phyloP scores from a whole-genome alignment of 1,140 invertebrate species.

The Planococcus citri region DNA sequence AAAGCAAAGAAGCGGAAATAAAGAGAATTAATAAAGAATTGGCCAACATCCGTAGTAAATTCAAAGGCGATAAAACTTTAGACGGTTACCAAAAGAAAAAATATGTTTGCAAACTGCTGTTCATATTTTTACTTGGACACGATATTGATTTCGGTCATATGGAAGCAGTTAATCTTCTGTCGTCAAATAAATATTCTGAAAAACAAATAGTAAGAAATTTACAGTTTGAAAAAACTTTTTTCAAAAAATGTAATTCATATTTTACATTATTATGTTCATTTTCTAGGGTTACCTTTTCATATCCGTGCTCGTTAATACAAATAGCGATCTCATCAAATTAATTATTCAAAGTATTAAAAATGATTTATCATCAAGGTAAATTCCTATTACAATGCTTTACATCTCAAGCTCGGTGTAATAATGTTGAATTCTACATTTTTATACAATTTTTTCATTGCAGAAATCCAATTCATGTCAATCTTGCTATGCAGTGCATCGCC shows the following conservation, averaged over 20 bases:
- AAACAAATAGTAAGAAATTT: conserved; percentile 92
- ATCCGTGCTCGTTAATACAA: conserved; percentile 97
- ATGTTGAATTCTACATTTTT: neutral
- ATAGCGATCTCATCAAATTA: conserved; percentile 96
- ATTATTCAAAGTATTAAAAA: conserved; percentile 99
- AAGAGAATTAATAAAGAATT: conserved; percentile 99
- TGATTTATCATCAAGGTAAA: conserved; percentile 69
- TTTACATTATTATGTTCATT: conserved; percentile 22
- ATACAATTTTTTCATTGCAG: conserved; percentile 36
- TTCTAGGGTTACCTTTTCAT: conserved; percentile 96
- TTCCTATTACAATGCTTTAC: neutral
- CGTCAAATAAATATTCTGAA: conserved; percentile 99
- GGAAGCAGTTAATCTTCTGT: conserved; percentile 99
- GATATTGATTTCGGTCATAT: conserved; percentile 99
- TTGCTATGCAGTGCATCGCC: conserved; percentile 98
- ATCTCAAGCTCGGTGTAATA: neutral
- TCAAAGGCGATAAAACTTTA: conserved; percentile 99
- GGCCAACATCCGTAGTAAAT: conserved; percentile 98
- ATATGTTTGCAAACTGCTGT: conserved; percentile 99
- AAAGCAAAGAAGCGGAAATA: conserved; percentile 99
- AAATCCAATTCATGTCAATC: conserved; percentile 96
- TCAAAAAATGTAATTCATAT: neutral
- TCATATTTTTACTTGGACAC: conserved; percentile 97
- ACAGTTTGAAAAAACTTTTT: conserved; percentile 22
- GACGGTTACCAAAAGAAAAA: conserved; percentile 99